Evolutionary conservation across 2,888 invertebrate genomes (phyloP).

Genomic region (Smittia sp.): DNA sequence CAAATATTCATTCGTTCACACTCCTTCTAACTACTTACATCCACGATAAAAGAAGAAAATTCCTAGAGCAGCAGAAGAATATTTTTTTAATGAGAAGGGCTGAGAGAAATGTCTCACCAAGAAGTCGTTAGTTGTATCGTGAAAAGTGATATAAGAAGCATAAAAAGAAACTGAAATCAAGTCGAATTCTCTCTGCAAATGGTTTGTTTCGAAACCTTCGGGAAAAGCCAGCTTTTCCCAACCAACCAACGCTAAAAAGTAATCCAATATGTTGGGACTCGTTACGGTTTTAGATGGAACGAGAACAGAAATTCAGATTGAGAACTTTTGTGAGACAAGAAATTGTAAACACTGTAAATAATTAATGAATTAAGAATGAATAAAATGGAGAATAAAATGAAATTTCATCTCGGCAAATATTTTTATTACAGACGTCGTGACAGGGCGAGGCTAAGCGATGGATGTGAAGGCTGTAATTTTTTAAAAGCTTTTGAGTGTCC

Average conservation of each 20-base stretch:
- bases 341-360: slow-evolving; percentile 41
- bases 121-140: slow-evolving; percentile 38
- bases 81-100: slow-evolving; percentile 26
- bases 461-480: not conserved
- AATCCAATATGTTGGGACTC: too few species aligned
- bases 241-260: too few species aligned
- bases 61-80: slow-evolving; percentile 12
- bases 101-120: slow-evolving; percentile 27
- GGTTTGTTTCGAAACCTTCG: not conserved
- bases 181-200: not conserved
- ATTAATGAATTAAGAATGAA: slow-evolving; percentile 26
- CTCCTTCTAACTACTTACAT: slow-evolving; percentile 5
- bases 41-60: slow-evolving; percentile 11
- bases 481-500: not conserved
- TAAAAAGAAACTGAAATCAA: slow-evolving; percentile 15
- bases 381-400: slow-evolving; percentile 20
- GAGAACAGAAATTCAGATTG: not conserved
- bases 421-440: not conserved
- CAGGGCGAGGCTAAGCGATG: too few species aligned
- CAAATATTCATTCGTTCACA: slow-evolving; percentile 15
- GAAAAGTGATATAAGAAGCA: slow-evolving; percentile 36
- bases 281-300: not conserved
- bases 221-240: too few species aligned
- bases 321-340: not conserved
- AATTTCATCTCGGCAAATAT: not conserved